Percentiles rank a stretch among this genome's conserved stretches.
Conservation (phyloP, 2,113 vertebrate species). For the Lichenostomus cassidix region DNA sequence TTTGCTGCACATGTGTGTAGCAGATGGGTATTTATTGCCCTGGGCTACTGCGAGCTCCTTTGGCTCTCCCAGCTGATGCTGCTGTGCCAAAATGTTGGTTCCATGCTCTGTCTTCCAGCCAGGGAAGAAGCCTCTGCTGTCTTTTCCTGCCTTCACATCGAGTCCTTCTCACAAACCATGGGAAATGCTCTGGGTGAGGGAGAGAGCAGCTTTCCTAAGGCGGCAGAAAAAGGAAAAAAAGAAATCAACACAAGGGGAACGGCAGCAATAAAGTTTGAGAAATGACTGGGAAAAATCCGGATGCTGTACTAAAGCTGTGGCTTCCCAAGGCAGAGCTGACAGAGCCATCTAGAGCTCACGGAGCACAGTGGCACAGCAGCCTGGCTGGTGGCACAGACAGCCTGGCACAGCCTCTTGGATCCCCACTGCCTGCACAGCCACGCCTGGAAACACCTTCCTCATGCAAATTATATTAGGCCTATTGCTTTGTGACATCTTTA, state of each 20-base stretch:
- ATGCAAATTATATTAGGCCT: rapidly evolving
- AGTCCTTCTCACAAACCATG: background rate
- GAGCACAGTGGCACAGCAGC: background rate
- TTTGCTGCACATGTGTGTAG: background rate
- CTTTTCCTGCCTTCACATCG: background rate
- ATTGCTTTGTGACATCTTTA: background rate
- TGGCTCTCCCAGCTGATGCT: background rate
- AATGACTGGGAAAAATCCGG: background rate
- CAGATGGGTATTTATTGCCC: background rate
- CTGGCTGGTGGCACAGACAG: background rate
- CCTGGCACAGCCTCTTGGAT: background rate
- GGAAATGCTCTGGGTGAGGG: background rate
- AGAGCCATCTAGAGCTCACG: background rate
- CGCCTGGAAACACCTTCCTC: background rate
- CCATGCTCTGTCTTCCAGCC: background rate
- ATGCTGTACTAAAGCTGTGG: background rate
- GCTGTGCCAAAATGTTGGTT: background rate
- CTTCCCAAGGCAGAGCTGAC: background rate
- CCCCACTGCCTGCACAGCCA: background rate
- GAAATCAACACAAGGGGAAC: background rate
- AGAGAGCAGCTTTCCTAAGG: background rate
- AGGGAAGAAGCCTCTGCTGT: background rate
- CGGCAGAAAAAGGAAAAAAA: background rate
- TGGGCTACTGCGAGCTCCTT: background rate
- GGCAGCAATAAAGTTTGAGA: background rate